Evolutionary conservation across 1,140 invertebrate genomes (phyloP), one percentile per base, ranked within the genome.

Genomic region (Drosophila kepulauana): DNA sequence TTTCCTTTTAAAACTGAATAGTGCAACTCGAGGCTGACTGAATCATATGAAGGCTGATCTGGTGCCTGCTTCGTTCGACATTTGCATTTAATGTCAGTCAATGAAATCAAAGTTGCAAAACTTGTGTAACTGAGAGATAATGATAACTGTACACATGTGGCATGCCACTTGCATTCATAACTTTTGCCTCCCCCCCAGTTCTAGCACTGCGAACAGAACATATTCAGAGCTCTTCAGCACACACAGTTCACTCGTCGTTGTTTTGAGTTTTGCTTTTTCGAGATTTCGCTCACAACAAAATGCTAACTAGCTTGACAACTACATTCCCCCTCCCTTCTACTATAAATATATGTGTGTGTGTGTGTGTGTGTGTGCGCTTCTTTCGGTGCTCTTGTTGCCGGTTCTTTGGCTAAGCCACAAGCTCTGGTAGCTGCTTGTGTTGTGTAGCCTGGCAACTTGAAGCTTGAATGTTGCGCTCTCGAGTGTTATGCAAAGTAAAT

Each of bases 401-500:
- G 33, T 15, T 51, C 35, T 28, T 35, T 41, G 5, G 16, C 46
- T 49, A 25, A 43, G 65, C 57, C 49, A 56, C 71, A 68, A 69
- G 65, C 49, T 16, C 20, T 25, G 20, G 20, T 25, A 25, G 20
- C 20, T 25, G 20, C 20, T 4, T 25, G 20, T 25, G 20, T 25
- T 25, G 20, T 25, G 57, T 69, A 67, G 70, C 38, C 41, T 25
- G 56, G 56, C 56, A 73, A 73, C 70, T 67, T 58, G 38, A 62
- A 38, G 41, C 71, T 25, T 2, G 41, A 62, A 61, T 69, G 38
- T 67, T 67, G 38, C 68, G 38, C 68, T 88, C 30, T 77, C 49
- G 80, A 87, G 80, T 87, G 80, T 87, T 87, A 87, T 87, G 82
- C 82, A 88, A 87, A 87, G 80, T 87, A 88, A 87, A 84, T 87